phyloP scores from a whole-genome alignment of 2,888 invertebrate species.

The Caenorhabditis japonica region DNA sequence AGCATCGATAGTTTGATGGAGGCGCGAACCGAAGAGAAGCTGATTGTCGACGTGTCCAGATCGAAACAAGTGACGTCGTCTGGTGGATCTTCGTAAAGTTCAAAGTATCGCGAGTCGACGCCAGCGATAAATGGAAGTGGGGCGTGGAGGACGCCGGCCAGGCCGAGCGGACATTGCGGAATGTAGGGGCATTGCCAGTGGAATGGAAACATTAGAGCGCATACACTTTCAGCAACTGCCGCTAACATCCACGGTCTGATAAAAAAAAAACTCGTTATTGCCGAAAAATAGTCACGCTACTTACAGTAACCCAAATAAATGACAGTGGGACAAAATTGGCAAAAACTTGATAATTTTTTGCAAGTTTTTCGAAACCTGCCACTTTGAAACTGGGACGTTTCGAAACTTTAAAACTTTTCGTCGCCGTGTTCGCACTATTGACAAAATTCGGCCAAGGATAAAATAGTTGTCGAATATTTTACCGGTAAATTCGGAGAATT shows the following conservation, averaged over 20 bases:
- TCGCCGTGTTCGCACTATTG: no score
- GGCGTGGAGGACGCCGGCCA: conserved; percentile 94
- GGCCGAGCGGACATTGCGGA: conserved; percentile 93
- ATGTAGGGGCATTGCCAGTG: conserved; percentile 99
- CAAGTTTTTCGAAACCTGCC: no score
- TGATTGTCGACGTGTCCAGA: conserved; percentile 96
- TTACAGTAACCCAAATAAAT: no score
- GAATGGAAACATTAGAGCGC: conserved; percentile 92
- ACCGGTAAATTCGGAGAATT: no score
- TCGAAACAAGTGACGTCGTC: conserved; percentile 97
- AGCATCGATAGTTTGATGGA: conserved; percentile 68
- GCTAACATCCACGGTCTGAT: conserved; percentile 91
- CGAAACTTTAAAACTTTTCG: no score
- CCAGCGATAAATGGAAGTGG: conserved; percentile 93
- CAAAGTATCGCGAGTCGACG: conserved; percentile 83
- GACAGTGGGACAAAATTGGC: no score
- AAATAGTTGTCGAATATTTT: no score
- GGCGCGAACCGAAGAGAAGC: conserved; percentile 79
- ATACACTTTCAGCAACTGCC: conserved; percentile 88
- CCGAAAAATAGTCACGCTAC: no score
- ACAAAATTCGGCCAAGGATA: no score
- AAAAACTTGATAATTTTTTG: no score
- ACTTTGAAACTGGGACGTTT: no score
- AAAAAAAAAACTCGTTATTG: conserved; percentile 1
- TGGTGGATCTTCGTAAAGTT: conserved; percentile 92